These are phyloP conservation scores for Agonopterix subpropinquella DNA, from an alignment of 2,888 invertebrate species.

Conservation along the genomic window DNA sequence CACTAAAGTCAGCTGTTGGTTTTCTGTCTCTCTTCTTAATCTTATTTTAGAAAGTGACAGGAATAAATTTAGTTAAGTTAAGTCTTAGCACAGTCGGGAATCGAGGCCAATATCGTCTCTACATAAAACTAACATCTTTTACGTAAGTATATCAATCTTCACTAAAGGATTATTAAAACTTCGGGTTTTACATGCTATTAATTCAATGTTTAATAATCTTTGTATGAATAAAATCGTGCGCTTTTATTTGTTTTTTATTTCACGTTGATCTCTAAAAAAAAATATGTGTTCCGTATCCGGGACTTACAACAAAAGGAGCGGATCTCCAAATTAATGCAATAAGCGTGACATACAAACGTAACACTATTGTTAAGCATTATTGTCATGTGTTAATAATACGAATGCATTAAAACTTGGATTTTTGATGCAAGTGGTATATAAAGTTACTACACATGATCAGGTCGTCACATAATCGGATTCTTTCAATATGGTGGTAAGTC, in stretches of 20 bases:
- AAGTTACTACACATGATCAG: constrained; percentile 1
- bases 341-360: constrained; percentile 13
- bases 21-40: no score
- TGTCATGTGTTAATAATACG: constrained; percentile 3
- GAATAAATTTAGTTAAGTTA: no score
- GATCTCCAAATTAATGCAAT: constrained; percentile 10
- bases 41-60: no score
- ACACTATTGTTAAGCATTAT: constrained; percentile 10
- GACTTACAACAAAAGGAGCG: background rate
- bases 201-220: no score
- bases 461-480: constrained; percentile 4
- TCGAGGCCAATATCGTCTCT: no score
- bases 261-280: background rate
- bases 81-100: no score
- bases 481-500: constrained; percentile 12
- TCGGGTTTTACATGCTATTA: no score
- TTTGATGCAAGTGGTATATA: constrained; percentile 19
- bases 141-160: no score
- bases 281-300: background rate
- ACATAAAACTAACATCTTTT: no score
- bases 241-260: background rate
- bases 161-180: no score
- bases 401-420: constrained; percentile 15
- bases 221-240: no score
- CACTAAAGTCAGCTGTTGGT: no score